Percentiles rank a stretch among this genome's conserved stretches.
Conservation (phyloP, 2,113 vertebrate genomes). For the Felis catus region F.catus_Fca126_mat1.0 CM031424.1:81996001-81996500, state of each 20-base stretch:
- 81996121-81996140: constrained; percentile 34
- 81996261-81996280: constrained; percentile 27
- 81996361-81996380: constrained; percentile 6
- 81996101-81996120: background rate
- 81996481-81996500: constrained; percentile 47
- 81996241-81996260: constrained; percentile 4
- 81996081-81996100: constrained; percentile 11
- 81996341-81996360: background rate
- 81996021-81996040: constrained; percentile 33
- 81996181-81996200: constrained; percentile 13
- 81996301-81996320: too few relatives aligned
- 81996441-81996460: background rate
- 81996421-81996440: constrained; percentile 1
- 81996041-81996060: constrained; percentile 30
- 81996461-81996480: constrained; percentile 34
- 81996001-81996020: constrained; percentile 45
- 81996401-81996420: constrained; percentile 29
- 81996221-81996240: constrained; percentile 48
- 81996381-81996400: background rate
- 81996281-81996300: background rate
- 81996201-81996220: constrained; percentile 38
- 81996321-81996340: background rate
- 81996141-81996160: constrained; percentile 19
- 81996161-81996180: background rate
- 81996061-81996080: constrained; percentile 32